Evolutionary conservation across 2,113 vertebrate genomes (phyloP).

Genomic region (Pteropus alecto): DNA sequence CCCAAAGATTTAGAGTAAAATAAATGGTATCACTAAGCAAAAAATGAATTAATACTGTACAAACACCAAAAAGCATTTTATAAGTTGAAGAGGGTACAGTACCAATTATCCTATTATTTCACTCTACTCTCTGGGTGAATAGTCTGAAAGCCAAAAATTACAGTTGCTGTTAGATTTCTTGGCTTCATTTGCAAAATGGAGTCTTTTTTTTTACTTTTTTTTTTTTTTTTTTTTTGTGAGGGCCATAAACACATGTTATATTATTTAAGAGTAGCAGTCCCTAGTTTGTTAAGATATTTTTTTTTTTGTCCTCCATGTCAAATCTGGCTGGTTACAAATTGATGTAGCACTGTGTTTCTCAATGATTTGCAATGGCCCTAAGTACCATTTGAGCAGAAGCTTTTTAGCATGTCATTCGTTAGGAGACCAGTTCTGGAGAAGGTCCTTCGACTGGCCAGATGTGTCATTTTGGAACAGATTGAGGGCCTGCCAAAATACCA

Average conservation of each 20-base stretch:
- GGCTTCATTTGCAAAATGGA: constrained; percentile 70
- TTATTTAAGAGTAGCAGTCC: constrained; percentile 51
- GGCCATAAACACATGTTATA: constrained; percentile 58
- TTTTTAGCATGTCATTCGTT: constrained; percentile 46
- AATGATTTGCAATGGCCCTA: constrained; percentile 9
- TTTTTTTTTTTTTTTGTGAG: constrained; percentile 51
- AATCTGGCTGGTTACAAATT: constrained; percentile 8
- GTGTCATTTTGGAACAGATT: constrained; percentile 41
- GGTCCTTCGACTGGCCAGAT: constrained; percentile 40
- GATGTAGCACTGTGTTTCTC: not conserved
- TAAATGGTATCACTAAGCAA: not conserved
- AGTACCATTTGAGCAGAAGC: constrained; percentile 9
- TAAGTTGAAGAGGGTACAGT: constrained; percentile 60
- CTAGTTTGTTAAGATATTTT: constrained; percentile 54
- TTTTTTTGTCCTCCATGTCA: constrained; percentile 41
- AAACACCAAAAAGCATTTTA: constrained; percentile 51
- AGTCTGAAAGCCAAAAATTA: constrained; percentile 65
- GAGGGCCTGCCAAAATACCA: constrained; percentile 54
- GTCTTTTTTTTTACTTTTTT: constrained; percentile 57
- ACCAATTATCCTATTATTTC: constrained; percentile 73
- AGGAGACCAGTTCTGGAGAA: constrained; percentile 24
- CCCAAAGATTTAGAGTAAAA: not conserved
- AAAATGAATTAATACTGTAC: constrained; percentile 21
- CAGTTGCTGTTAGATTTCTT: constrained; percentile 62
- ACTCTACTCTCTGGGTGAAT: constrained; percentile 39